Evolutionary conservation across 2,797 vertebrate genomes (phyloP).

Genomic region (Mormyrus hasselquistii): DNA sequence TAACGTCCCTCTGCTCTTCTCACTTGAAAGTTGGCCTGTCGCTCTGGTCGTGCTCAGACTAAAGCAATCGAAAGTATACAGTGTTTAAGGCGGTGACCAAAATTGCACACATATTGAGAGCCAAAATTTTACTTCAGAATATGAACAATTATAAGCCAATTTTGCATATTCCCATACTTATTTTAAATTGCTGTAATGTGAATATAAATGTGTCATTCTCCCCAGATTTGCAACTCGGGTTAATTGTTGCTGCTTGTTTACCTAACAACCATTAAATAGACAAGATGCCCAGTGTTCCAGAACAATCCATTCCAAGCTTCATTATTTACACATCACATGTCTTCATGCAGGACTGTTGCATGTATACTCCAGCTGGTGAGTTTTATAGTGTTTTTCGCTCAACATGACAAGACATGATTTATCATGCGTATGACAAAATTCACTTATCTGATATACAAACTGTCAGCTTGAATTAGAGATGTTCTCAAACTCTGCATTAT

Average conservation of each 20-base stretch:
- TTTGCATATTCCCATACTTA: background rate
- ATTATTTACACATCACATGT: background rate
- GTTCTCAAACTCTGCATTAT: background rate
- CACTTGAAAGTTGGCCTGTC: background rate
- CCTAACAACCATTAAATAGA: background rate
- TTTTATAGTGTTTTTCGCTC: background rate
- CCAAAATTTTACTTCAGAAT: background rate
- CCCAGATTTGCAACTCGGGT: background rate
- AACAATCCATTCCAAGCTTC: background rate
- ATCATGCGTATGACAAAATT: background rate
- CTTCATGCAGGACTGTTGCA: background rate
- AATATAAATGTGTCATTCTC: background rate
- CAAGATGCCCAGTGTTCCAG: background rate
- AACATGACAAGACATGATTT: background rate
- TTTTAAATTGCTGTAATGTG: background rate
- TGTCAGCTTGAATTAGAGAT: background rate
- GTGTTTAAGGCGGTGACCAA: background rate
- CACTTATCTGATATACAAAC: background rate
- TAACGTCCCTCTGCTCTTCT: background rate
- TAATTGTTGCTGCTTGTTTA: background rate
- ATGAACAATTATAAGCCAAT: background rate
- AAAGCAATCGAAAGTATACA: background rate
- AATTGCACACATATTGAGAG: background rate
- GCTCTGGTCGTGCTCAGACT: background rate
- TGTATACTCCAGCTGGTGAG: background rate